phyloP scores from a whole-genome alignment of 1,140 invertebrate species.

The Drosophila pallidifrons region DNA sequence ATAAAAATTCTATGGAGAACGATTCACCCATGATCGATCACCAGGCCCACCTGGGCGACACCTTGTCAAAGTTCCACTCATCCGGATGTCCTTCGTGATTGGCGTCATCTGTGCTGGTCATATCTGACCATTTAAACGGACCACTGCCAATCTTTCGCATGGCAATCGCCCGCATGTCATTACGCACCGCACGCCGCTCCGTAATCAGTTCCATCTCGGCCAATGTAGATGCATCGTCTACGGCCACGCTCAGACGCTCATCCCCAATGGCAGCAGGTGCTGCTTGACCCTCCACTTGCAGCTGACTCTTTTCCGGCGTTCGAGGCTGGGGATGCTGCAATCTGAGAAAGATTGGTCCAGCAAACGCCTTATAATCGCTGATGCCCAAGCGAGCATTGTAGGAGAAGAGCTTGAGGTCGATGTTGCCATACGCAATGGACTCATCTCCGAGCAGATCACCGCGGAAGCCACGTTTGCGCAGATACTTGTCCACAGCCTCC shows the following conservation, averaged over 20 bases:
- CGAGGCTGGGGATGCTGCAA: conserved; percentile 68
- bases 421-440: conserved; percentile 83
- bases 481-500: conserved; percentile 72
- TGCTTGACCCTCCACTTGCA: conserved; percentile 21
- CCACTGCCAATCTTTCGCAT: conserved; percentile 58
- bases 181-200: conserved; percentile 73
- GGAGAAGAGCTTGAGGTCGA: conserved; percentile 83
- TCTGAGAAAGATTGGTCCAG: conserved; percentile 78
- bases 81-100: conserved; percentile 92
- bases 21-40: conserved; percentile 11
- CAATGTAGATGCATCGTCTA: conserved; percentile 67
- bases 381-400: conserved; percentile 72
- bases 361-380: conserved; percentile 82
- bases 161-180: conserved; percentile 80
- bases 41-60: conserved; percentile 87
- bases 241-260: conserved; percentile 67
- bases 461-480: conserved; percentile 77
- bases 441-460: conserved; percentile 81
- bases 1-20: conserved; percentile 11
- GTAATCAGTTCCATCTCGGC: conserved; percentile 78
- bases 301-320: conserved; percentile 29
- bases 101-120: conserved; percentile 85
- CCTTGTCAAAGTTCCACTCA: conserved; percentile 89
- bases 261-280: conserved; percentile 59
- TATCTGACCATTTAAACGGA: conserved; percentile 91